Conservation (phyloP, 2,113 vertebrate genomes). For the Chrysemys picta region DNA sequence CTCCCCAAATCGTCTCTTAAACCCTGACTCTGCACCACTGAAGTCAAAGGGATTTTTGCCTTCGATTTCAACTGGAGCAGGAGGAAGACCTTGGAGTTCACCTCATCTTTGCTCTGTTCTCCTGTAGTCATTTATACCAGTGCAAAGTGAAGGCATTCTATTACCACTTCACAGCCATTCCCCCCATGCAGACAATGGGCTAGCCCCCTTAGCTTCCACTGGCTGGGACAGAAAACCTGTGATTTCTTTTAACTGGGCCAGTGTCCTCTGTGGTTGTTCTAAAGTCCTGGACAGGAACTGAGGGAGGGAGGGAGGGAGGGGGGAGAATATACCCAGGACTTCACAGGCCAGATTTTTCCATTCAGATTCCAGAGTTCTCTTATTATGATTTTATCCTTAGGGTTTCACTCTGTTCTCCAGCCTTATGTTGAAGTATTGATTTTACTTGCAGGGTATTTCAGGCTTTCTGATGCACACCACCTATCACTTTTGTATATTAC, state of each 20-base stretch:
- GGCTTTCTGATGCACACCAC: neutral
- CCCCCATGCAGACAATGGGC: neutral
- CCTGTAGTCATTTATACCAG: neutral
- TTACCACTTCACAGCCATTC: conserved; percentile 7
- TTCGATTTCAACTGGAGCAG: neutral
- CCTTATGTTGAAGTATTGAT: neutral
- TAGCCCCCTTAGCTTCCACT: neutral
- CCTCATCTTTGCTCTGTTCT: neutral
- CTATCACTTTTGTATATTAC: neutral
- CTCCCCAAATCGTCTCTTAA: neutral
- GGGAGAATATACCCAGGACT: neutral
- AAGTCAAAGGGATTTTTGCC: neutral
- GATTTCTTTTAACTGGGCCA: conserved; percentile 63
- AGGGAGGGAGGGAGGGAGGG: neutral
- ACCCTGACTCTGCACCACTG: neutral
- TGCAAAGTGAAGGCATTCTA: neutral
- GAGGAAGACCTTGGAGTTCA: neutral
- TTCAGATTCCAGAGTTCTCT: neutral
- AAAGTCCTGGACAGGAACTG: neutral
- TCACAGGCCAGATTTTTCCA: neutral
- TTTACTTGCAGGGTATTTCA: neutral
- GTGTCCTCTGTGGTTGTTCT: conserved; percentile 3
- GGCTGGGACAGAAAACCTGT: neutral
- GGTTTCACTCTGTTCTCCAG: neutral
- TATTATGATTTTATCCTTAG: neutral